Base-by-base conservation (phyloP, 2,888 invertebrate species). In the Yponomeuta evonymella region DNA sequence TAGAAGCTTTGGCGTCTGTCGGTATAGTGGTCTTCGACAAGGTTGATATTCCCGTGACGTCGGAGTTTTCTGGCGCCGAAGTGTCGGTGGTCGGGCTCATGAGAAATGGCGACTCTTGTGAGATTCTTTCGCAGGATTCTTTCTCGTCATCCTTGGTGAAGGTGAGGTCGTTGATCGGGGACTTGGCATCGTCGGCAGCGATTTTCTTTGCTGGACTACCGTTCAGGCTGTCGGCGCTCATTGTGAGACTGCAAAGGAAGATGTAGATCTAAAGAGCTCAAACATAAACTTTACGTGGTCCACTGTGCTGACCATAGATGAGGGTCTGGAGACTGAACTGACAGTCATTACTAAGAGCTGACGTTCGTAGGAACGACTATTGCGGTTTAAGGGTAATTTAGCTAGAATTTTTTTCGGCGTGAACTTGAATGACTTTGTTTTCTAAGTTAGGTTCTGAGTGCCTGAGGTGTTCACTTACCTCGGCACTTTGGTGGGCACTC, bases 181-280 rank as follows among this genome's bases (percentile, higher is more conserved):
- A 86, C 23, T 76, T 75, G n/a, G 71, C 33, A 15, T 81, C 79
- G 70, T 76, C 43, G 30, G 30, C n/a, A 36, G 15, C 76, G 68
- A 78, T 76, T 72, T 84, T 87, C 15, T 12, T 12, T 64, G 77
- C 78, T 2, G 86, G 88, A 75, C 88, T 90, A 75, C 79, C 86
- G 81, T 92, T 92, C 74, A 92, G 81, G 75, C 93, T 93, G 79
- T 93, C 93, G 67, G 86, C 89, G 77, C 92, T 92, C 89, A 93
- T 90, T 63, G 92, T 90, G 66, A 86, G 79, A 78, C 93, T 93
- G 85, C 23, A 79, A 83, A 23, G 48, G 23, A 62, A n/a, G 1
- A 62, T 8, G 3, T 15, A 15, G 15, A 2, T 58, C 5, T 2
- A 15, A 15, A 1, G 15, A 15, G 3, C 15, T 58, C 15, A 15